Conservation (phyloP, 1,140 invertebrate species). For the Zaprionus inermis region DNA sequence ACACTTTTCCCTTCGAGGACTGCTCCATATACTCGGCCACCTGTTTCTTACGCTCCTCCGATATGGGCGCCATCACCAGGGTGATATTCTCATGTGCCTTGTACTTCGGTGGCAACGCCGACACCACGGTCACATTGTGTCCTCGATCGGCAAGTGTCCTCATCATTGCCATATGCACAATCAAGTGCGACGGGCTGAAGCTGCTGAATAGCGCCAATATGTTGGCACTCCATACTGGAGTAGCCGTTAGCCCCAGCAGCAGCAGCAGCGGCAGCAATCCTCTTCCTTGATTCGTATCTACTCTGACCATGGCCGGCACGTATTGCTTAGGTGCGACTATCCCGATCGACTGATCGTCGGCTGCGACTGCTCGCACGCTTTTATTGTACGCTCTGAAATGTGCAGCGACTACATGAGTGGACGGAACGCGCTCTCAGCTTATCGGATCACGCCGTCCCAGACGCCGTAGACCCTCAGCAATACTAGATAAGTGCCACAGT, state of each 20-base stretch:
- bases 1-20: slow-evolving; percentile 18
- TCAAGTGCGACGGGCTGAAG: slow-evolving; percentile 58
- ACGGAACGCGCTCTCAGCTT: not conserved
- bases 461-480: too few species aligned
- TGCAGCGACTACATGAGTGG: slow-evolving; percentile 14
- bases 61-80: slow-evolving; percentile 27
- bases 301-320: not conserved
- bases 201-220: slow-evolving; percentile 58
- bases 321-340: not conserved
- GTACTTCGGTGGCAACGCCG: slow-evolving; percentile 28
- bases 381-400: not conserved
- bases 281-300: not conserved
- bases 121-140: slow-evolving; percentile 64
- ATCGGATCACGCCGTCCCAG: not conserved
- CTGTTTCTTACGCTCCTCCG: not conserved
- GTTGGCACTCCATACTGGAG: slow-evolving; percentile 28
- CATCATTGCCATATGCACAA: slow-evolving; percentile 58
- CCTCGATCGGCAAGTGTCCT: slow-evolving; percentile 47
- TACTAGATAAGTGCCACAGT: not conserved
- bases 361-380: not conserved
- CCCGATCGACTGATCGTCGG: not conserved
- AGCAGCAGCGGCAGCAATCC: not conserved
- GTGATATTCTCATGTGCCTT: slow-evolving; percentile 50
- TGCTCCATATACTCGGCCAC: slow-evolving; percentile 20
- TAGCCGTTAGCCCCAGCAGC: not conserved